Evolutionary conservation across 2,797 vertebrate genomes (phyloP), one percentile per base, ranked within the genome.

Genomic region (Pseudochaenichthys georgianus): DNA sequence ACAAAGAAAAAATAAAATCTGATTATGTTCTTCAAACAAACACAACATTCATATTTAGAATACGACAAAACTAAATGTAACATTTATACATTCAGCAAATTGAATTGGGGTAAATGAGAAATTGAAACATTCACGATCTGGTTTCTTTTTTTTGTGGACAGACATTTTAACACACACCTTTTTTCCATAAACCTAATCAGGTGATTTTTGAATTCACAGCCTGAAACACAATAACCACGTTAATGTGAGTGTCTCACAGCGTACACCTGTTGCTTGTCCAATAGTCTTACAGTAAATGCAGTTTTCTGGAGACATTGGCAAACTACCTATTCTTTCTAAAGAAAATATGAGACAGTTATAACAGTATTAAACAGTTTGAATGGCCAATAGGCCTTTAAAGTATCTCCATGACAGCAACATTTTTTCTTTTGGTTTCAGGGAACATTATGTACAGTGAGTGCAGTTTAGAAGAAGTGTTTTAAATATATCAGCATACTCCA

Each of bases 401-500:
- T 28, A 28, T 63, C 23, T 57, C 16, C 28, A n/a, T 54, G 43
- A 53, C 10, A 62, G n/a, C 34, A 46, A 17, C 3, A 45, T 13
- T 54, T 23, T 34, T 72, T 9, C 7, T 21, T 10, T 6, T 2
- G 47, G 43, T 51, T 58, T 57, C 1, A 64, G 43, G 28, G 52
- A 38, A 52, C 15, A 42, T 23, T 19, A 17, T 41, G 17, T 21
- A 64, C 19, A 38, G 52, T 38, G 54, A 45, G 68, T n/a, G 63
- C 54, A 55, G n/a, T 34, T 28, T 17, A 51, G 59, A 64, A 42
- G 12, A 58, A n/a, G 34, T 57, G 12, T 61, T 28, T 28, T 47
- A 23, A 61, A 28, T 1, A 80, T 15, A 41, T 8, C 23, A 13
- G 48, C 8, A 51, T 48, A 67, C 28, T 53, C 57, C 2, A 60